These are phyloP conservation scores for Hirudo medicinalis DNA, from an alignment of 1,140 invertebrate species.

Conservation along the genomic window DNA sequence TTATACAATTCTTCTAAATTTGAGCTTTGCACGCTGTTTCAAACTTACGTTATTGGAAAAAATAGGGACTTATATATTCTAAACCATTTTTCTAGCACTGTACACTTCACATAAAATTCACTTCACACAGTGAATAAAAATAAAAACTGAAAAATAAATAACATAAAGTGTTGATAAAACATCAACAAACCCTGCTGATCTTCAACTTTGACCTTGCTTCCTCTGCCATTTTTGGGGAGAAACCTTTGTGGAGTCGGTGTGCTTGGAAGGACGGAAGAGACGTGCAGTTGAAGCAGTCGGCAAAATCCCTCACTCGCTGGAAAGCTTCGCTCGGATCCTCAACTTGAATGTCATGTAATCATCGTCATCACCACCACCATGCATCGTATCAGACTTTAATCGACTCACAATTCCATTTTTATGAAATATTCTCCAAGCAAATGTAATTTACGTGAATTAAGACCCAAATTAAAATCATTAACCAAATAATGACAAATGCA, in stretches of 20 bases:
- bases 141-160: too few relatives aligned
- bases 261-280: slow-evolving; percentile 54
- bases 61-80: too few relatives aligned
- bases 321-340: slow-evolving; percentile 83
- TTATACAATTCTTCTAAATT: too few relatives aligned
- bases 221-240: slow-evolving; percentile 58
- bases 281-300: slow-evolving; percentile 63
- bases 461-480: background rate
- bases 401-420: background rate
- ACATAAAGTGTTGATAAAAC: too few relatives aligned
- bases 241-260: slow-evolving; percentile 54
- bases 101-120: too few relatives aligned
- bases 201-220: slow-evolving; percentile 64
- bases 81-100: too few relatives aligned
- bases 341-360: slow-evolving; percentile 46
- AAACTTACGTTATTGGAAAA: too few relatives aligned
- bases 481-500: background rate
- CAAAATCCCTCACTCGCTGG: slow-evolving; percentile 71
- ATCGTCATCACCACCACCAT: background rate
- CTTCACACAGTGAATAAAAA: too few relatives aligned
- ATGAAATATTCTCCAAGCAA: background rate
- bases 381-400: slow-evolving; percentile 13
- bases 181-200: slow-evolving; percentile 50
- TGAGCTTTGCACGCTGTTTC: too few relatives aligned
- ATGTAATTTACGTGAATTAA: background rate